Evolutionary conservation across 1,140 invertebrate species (phyloP), one percentile per base, ranked within the genome.

Genomic region (Ericerus pela): DNA sequence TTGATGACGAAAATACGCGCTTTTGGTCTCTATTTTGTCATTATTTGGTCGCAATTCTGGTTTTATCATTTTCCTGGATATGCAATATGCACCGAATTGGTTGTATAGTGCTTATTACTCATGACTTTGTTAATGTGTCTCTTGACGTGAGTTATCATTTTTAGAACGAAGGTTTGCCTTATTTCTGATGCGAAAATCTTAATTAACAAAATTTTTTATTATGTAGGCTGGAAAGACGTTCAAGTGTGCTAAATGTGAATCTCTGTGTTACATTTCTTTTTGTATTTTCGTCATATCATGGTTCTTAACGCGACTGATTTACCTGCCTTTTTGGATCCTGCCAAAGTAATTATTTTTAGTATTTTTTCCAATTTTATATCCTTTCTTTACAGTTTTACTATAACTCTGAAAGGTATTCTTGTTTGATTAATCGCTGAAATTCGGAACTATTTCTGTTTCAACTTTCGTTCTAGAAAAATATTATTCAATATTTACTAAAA

Each of bases 11-110:
- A 63, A 77, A 85, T 51, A 91, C 94, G 74, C 95, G 98, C 73
- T 97, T 97, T 70, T 90, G 87, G 84, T 90, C 96, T 75, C 96
- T 97, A 92, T 93, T 96, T 67, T 75, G 95, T 47, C 95, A 97
- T 72, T 94, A 99, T 67, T 79, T 94, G 64, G 85, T 88, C 3
- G 96, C 94, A 2, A 84, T 98, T 62, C 65, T 80, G 29, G 75
- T 99, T 30, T 80, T 98, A 72, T 81, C 76, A 41, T 83, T 97
- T 65, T 95, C 90, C 24, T 98, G 92, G 89, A 79, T 92, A 1
- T 88, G 87, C 67, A 97, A 98, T 73, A 76, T 97, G 60, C 82
- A 87, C 57, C 77, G 94, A 31, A 84, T 97, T 47, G 95, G 95
- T 3, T 85, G 88, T 0, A 71, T 98, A 28, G 88, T 97, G 18